Conservation (phyloP, 2,888 invertebrate genomes). For the Polyommatus icarus region DNA sequence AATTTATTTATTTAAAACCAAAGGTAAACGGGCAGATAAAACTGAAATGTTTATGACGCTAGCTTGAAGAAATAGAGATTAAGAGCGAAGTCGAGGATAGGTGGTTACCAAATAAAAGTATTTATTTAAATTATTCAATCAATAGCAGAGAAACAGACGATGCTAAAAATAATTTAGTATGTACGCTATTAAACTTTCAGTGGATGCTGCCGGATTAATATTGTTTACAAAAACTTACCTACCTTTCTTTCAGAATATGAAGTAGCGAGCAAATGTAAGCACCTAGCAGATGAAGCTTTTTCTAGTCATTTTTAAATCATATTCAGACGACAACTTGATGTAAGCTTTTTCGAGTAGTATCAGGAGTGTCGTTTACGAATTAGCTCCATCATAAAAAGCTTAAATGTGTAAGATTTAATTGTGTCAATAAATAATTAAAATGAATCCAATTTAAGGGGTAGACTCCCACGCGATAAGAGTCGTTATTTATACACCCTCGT, state of each 20-base stretch:
- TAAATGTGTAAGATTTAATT: conserved; percentile 45
- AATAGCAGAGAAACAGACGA: conserved; percentile 36
- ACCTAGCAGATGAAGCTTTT: not conserved
- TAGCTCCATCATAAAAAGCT: conserved; percentile 26
- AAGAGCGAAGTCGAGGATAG: conserved; percentile 43
- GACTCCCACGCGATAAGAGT: conserved; percentile 80
- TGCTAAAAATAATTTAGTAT: conserved; percentile 29
- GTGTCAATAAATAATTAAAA: conserved; percentile 77
- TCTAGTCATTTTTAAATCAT: not conserved
- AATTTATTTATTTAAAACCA: conserved; percentile 57
- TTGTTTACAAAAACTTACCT: not conserved
- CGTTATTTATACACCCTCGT: conserved; percentile 80
- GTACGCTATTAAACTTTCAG: conserved; percentile 4
- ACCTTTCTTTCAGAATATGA: not conserved
- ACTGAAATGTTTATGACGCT: conserved; percentile 49
- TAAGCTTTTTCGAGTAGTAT: not conserved
- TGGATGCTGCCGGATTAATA: not conserved
- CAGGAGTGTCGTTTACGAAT: not conserved
- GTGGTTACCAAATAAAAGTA: conserved; percentile 39
- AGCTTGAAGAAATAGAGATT: conserved; percentile 46
- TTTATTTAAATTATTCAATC: conserved; percentile 40
- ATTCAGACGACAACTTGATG: not conserved
- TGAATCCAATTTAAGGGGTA: conserved; percentile 77
- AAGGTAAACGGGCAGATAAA: conserved; percentile 48
- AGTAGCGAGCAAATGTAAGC: no score